A percentile compares a stretch with the other conserved stretches of the same genome.
Evolutionary conservation across 2,888 invertebrate genomes (phyloP).

Genomic region (Patella caerulea): DNA sequence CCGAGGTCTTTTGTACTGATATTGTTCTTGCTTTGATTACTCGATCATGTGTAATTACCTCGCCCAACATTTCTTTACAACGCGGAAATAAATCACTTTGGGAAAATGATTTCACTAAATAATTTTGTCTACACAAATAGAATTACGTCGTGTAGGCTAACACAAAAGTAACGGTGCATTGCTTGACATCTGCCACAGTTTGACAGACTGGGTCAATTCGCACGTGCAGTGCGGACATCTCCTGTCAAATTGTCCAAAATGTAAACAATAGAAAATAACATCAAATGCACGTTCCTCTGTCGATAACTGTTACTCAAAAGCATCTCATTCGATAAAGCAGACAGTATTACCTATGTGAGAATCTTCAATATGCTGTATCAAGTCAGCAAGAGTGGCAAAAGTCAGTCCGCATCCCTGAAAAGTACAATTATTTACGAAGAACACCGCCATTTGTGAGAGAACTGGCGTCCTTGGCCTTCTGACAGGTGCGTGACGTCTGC

Average conservation of each 20-base stretch:
- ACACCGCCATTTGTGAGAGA: conserved; percentile 82
- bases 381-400: conserved; percentile 84
- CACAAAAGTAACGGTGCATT: neutral
- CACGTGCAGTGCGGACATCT: conserved; percentile 25
- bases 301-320: neutral
- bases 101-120: too few species aligned
- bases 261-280: conserved; percentile 30
- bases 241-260: conserved; percentile 24
- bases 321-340: neutral
- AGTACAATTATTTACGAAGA: conserved; percentile 90
- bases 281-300: neutral
- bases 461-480: neutral
- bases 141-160: too few species aligned
- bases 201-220: conserved; percentile 25
- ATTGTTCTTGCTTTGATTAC: too few species aligned
- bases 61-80: too few species aligned
- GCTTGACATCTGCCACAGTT: neutral
- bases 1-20: too few species aligned
- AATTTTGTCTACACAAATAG: too few species aligned
- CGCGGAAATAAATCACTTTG: too few species aligned
- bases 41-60: too few species aligned
- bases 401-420: conserved; percentile 88
- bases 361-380: conserved; percentile 90
- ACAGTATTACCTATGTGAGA: conserved; percentile 83
- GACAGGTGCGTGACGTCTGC: neutral